phyloP scores from a whole-genome alignment of 23 tunicate species.

The Botrylloides violaceus region DNA sequence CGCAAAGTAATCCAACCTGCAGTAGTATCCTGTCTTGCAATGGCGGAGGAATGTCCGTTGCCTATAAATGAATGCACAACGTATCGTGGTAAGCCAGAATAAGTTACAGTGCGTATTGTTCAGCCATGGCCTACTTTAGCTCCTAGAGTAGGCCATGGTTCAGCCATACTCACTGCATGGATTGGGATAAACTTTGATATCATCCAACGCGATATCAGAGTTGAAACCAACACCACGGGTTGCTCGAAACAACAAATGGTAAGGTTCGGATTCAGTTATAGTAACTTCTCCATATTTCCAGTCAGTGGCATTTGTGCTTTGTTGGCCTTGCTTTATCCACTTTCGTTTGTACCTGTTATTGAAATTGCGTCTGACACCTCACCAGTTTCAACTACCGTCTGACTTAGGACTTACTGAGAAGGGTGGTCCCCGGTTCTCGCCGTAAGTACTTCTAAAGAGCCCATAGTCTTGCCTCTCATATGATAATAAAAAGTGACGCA shows the following conservation, averaged over 20 bases:
- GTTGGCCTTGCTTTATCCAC: conserved; percentile 48
- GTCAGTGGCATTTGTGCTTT: conserved; percentile 58
- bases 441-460: conserved; percentile 49
- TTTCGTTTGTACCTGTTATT: conserved; percentile 40
- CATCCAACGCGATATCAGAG: conserved; percentile 88
- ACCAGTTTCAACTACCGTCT: too few relatives aligned
- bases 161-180: conserved; percentile 24
- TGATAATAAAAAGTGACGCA: conserved; percentile 73
- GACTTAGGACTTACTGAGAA: conserved; percentile 22
- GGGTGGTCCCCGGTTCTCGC: conserved; percentile 19
- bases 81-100: too few relatives aligned
- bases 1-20: too few relatives aligned
- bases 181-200: conserved; percentile 20
- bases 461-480: conserved; percentile 76
- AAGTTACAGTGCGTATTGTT: too few relatives aligned
- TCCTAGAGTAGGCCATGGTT: too few relatives aligned
- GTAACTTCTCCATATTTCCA: conserved; percentile 64
- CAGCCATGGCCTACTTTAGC: too few relatives aligned
- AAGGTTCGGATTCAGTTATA: conserved; percentile 31
- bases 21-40: too few relatives aligned
- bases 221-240: conserved; percentile 56
- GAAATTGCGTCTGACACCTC: too few relatives aligned
- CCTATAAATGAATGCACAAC: too few relatives aligned
- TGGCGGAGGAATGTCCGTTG: too few relatives aligned
- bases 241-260: conserved; percentile 46